A percentile compares a stretch with the other conserved stretches of the same genome.
Evolutionary conservation across 37 sponge, comb jelly and placozoan genomes (phyloP).

Genomic region (Bolinopsis microptera): DNA sequence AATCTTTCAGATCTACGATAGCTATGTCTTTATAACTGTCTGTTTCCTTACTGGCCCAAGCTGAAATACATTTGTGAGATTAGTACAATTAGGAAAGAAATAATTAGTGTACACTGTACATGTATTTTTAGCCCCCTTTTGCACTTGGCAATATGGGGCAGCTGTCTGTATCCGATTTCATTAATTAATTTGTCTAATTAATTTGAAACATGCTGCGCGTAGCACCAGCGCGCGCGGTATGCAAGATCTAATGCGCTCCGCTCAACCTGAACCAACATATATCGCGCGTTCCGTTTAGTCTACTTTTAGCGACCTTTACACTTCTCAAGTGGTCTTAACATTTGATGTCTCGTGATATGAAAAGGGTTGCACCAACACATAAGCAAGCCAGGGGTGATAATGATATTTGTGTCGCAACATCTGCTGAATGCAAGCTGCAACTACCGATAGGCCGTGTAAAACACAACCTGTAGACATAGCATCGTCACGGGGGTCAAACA

Average conservation of each 20-base stretch:
- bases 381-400: too few species aligned
- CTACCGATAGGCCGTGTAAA: too few species aligned
- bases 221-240: not conserved
- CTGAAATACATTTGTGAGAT: not conserved
- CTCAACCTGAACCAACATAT: not conserved
- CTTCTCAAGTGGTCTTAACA: too few species aligned
- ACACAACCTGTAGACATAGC: too few species aligned
- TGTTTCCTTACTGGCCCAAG: conserved; percentile 21
- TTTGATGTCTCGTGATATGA: too few species aligned
- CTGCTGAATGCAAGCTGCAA: not conserved
- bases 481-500: too few species aligned
- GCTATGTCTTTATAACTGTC: not conserved
- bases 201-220: not conserved
- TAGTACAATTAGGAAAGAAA: not conserved
- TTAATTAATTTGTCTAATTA: not conserved
- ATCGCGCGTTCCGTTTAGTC: not conserved
- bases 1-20: conserved; percentile 34
- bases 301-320: too few species aligned
- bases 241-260: not conserved
- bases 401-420: too few species aligned
- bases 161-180: not conserved
- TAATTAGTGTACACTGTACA: too few species aligned
- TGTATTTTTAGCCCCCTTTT: too few species aligned
- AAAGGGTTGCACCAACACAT: too few species aligned
- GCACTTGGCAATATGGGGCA: too few species aligned